Evolutionary conservation across 2,797 vertebrate species (phyloP).

Genomic region (Alfaro cultratus): DNA sequence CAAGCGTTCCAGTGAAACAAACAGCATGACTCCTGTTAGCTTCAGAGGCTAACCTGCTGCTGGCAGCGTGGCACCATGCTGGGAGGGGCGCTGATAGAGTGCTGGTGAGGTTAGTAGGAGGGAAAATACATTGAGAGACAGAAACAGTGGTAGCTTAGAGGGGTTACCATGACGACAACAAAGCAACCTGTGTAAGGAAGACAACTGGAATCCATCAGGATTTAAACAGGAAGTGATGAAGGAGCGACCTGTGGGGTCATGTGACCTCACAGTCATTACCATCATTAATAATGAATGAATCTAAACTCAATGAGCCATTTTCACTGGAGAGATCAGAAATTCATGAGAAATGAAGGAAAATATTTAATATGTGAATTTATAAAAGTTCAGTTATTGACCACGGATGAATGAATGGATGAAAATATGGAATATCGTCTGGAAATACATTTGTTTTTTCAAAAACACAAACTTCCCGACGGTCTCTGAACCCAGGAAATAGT

Average conservation of each 20-base stretch:
- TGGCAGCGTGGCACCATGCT: slow-evolving; percentile 12
- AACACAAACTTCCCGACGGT: too few relatives aligned
- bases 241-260: slow-evolving; percentile 13
- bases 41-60: neutral
- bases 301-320: neutral
- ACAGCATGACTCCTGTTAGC: neutral
- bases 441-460: neutral
- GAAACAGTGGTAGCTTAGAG: slow-evolving; percentile 45
- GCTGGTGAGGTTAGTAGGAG: slow-evolving; percentile 9
- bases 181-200: slow-evolving; percentile 61
- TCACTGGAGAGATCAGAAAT: neutral
- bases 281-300: neutral
- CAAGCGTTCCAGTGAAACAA: too few relatives aligned
- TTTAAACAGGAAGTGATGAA: slow-evolving; percentile 51
- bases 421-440: neutral
- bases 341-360: neutral
- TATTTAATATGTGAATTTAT: too few relatives aligned
- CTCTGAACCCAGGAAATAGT: too few relatives aligned
- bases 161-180: slow-evolving; percentile 63
- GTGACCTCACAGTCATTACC: neutral
- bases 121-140: slow-evolving; percentile 27
- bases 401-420: neutral
- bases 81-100: slow-evolving; percentile 5
- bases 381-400: too few relatives aligned
- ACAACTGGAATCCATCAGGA: slow-evolving; percentile 56